Base-by-base conservation (phyloP, 2,888 invertebrate genomes). In the Synanthedon vespiformis region DNA sequence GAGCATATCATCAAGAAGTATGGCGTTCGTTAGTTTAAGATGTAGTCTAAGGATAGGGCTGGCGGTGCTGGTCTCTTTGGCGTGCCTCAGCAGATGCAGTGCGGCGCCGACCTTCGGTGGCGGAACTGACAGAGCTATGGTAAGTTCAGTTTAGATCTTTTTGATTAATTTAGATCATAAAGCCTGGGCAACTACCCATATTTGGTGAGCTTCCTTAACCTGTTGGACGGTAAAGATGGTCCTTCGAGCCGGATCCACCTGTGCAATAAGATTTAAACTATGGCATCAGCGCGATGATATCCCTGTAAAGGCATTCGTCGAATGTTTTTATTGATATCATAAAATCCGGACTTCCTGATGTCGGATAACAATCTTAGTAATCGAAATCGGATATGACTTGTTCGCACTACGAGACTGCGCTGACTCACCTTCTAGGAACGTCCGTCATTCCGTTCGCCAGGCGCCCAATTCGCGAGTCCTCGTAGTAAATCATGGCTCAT, bases 61-160 rank as follows among this genome's bases (percentile, higher is more conserved):
- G 77, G 72, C 74, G 60, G 63, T 63, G 61, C 64, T 67, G 56
- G 72, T 68, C 50, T 68, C 76, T 14, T 61, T 84, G 59, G 73
- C 79, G 50, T 72, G 79, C 57, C 65, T 83, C 14, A 75, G 76
- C 50, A 75, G 74, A 59, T 77, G 76, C 55, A 77, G 82, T 57
- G 86, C 85, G 12, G 87, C 87, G 47, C 87, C 87, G 12, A 61
- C 81, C 59, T 80, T 81, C 62, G 84, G 80, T 10, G 71, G 68
- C 53, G 18, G 13, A 48, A 77, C 86, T 13, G 82, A 84, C 58
- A 83, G 76, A 57, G 87, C 87, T 27, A 87, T 83, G 84, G 87
- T 87, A 62, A 81, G 87, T 76, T 13, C 44, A 10, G 3, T 14
- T 44, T 44, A n/a, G 6, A 10, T 44, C n/a, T 44, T 44, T 34